Conservation (phyloP, 2,888 invertebrate genomes). For the Antheraea yamamai region DNA sequence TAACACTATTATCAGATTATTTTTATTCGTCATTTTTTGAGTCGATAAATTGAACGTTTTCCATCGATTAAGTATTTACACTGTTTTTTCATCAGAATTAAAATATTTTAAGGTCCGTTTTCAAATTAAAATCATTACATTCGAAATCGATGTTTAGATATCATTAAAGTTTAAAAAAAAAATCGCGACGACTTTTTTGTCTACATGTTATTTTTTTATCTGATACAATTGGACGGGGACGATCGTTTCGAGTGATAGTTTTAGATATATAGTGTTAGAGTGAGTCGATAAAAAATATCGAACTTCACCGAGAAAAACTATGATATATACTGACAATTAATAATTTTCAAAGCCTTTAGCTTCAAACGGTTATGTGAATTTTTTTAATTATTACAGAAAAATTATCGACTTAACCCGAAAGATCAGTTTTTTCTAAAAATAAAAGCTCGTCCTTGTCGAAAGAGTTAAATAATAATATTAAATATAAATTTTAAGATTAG, state of each 20-base stretch:
- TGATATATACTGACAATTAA: neutral
- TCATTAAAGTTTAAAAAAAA: constrained; percentile 44
- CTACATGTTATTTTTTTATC: constrained; percentile 64
- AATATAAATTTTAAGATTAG: neutral
- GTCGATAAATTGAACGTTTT: constrained; percentile 17
- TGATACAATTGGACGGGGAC: constrained; percentile 5
- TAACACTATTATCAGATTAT: neutral
- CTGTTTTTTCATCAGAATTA: constrained; percentile 16
- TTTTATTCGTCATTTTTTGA: constrained; percentile 5
- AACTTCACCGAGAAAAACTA: neutral
- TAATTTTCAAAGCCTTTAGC: no score
- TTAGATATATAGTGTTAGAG: neutral
- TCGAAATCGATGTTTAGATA: constrained; percentile 37
- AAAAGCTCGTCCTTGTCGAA: constrained; percentile 1
- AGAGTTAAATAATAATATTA: constrained; percentile 15
- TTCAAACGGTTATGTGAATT: no score
- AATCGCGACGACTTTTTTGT: constrained; percentile 70
- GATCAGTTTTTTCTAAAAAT: neutral
- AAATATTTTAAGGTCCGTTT: constrained; percentile 38
- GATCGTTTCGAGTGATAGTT: neutral
- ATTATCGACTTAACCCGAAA: neutral
- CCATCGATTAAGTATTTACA: constrained; percentile 12
- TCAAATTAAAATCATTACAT: constrained; percentile 40
- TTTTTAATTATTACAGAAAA: neutral
- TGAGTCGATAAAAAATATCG: neutral